Percentiles rank a stretch among this genome's conserved stretches.
phyloP scores from a whole-genome alignment of 2,113 vertebrate genomes.

The Odobenus rosmarus region DNA sequence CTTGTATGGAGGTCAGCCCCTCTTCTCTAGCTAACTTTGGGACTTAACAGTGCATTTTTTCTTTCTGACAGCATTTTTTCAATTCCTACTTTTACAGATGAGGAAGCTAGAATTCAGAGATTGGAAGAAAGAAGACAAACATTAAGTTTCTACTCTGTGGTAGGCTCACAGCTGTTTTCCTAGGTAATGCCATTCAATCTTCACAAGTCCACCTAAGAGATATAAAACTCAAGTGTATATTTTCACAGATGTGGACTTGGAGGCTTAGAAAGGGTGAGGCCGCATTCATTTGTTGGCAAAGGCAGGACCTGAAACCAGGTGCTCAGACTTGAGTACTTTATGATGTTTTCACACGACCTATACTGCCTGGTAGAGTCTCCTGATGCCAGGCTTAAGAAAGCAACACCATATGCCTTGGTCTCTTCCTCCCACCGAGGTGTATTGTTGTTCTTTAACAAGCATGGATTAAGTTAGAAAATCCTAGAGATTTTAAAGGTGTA shows the following conservation, averaged over 20 bases:
- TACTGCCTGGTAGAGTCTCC: conserved; percentile 39
- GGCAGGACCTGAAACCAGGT: conserved; percentile 60
- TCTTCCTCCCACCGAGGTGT: conserved; percentile 52
- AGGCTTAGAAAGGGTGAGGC: not conserved
- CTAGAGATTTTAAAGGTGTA: conserved; percentile 64
- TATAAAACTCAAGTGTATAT: not conserved
- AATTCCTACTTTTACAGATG: not conserved
- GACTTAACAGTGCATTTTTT: not conserved
- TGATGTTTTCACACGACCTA: conserved; percentile 48
- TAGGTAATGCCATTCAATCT: not conserved
- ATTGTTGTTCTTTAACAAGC: conserved; percentile 66
- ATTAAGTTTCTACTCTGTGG: not conserved
- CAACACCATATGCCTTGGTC: conserved; percentile 58
- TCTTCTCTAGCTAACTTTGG: not conserved
- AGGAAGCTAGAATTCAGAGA: conserved; percentile 12
- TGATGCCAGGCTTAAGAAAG: conserved; percentile 66
- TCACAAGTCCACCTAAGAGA: not conserved
- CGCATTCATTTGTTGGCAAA: conserved; percentile 34
- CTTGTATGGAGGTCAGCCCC: not conserved
- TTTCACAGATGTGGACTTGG: not conserved
- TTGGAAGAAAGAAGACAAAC: not conserved
- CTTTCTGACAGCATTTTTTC: not conserved
- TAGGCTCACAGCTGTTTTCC: not conserved
- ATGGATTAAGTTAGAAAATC: conserved; percentile 68
- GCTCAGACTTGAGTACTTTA: conserved; percentile 29